These are phyloP conservation scores for Emys orbicularis DNA, from an alignment of 2,797 vertebrate genomes.

Conservation along the genomic window DNA sequence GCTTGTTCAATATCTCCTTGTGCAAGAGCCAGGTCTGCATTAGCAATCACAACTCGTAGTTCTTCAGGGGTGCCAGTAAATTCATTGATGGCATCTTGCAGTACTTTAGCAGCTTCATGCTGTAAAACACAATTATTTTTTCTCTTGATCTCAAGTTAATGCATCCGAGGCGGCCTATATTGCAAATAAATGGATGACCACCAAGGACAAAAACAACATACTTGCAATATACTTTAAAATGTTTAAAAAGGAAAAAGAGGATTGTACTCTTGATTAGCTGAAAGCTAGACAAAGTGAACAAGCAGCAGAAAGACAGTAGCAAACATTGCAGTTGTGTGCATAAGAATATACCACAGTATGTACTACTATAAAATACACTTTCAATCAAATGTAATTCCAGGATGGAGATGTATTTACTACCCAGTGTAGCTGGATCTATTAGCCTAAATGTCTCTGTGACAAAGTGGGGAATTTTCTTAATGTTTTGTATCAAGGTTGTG, in stretches of 20 bases:
- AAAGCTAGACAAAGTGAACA: not conserved
- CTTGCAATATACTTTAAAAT: not conserved
- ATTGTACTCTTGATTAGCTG: not conserved
- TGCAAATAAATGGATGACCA: not conserved
- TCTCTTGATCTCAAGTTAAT: not conserved
- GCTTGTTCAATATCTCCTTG: constrained; percentile 93
- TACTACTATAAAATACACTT: not conserved
- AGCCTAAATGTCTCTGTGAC: not conserved
- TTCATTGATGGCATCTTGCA: constrained; percentile 97
- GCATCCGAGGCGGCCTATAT: not conserved
- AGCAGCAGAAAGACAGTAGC: not conserved
- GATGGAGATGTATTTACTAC: too few species aligned
- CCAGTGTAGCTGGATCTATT: too few species aligned
- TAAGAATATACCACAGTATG: not conserved
- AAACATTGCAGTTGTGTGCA: not conserved
- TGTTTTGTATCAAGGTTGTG: too few species aligned
- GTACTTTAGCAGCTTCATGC: constrained; percentile 96
- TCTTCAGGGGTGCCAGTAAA: constrained; percentile 96
- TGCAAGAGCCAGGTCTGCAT: constrained; percentile 91
- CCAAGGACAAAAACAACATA: not conserved
- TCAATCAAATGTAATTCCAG: not conserved
- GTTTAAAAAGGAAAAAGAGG: not conserved
- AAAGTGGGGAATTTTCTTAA: too few species aligned
- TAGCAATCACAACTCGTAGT: constrained; percentile 92
- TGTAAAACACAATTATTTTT: constrained; percentile 70